Conservation (phyloP, 2,888 invertebrate genomes). For the Cheilosia urbana region DNA sequence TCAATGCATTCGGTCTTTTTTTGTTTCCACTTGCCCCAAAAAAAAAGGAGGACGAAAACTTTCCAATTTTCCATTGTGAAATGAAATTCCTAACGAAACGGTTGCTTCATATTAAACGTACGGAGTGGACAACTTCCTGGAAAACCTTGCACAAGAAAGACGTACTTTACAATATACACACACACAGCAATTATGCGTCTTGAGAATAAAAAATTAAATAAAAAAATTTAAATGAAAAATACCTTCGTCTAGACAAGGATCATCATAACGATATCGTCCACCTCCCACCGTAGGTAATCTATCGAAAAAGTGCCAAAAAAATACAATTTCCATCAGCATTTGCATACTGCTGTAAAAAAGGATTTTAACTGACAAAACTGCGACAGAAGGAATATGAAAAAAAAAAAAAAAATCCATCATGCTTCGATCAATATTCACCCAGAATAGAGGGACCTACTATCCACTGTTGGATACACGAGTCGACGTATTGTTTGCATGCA, state of each 20-base stretch:
- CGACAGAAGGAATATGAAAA: no score
- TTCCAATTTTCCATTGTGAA: slow-evolving; percentile 50
- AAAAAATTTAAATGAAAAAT: no score
- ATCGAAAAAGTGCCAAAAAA: slow-evolving; percentile 17
- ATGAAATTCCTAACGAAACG: slow-evolving; percentile 12
- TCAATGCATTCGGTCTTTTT: background rate
- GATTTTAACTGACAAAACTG: slow-evolving; percentile 1
- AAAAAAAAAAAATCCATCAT: slow-evolving; percentile 28
- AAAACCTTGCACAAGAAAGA: slow-evolving; percentile 2
- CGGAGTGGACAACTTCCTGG: slow-evolving; percentile 1
- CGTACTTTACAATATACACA: background rate
- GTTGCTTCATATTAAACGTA: slow-evolving; percentile 10
- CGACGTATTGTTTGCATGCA: slow-evolving; percentile 11
- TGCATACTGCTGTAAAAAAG: slow-evolving; percentile 18
- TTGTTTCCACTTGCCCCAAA: background rate
- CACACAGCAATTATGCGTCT: background rate
- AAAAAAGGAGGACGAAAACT: slow-evolving; percentile 29
- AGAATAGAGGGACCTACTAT: background rate
- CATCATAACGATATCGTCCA: slow-evolving; percentile 41
- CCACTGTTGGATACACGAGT: slow-evolving; percentile 3
- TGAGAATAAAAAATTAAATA: background rate
- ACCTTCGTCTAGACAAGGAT: slow-evolving; percentile 51
- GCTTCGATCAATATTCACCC: slow-evolving; percentile 55
- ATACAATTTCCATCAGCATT: slow-evolving; percentile 45
- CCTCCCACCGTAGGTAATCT: slow-evolving; percentile 4